Conservation (phyloP, 1,140 invertebrate species). For the Aphidius ervi region DNA sequence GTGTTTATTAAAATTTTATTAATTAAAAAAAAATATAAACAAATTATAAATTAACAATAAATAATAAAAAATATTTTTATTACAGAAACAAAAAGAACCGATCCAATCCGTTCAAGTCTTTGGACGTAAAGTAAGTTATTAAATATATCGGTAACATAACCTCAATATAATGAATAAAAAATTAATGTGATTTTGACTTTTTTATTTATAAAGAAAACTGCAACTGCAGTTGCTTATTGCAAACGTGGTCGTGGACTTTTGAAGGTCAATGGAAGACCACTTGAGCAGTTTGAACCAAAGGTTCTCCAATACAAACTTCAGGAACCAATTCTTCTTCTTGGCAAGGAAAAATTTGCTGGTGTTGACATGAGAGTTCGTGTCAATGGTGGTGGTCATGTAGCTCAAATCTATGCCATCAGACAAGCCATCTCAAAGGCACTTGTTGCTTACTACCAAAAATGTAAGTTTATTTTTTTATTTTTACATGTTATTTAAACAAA, state of each 20-base stretch:
- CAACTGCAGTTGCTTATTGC: constrained; percentile 97
- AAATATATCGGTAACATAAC: constrained; percentile 26
- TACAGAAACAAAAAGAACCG: constrained; percentile 67
- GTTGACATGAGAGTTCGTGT: constrained; percentile 97
- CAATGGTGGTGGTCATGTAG: constrained; percentile 96
- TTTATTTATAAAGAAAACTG: constrained; percentile 80
- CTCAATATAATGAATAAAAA: no score
- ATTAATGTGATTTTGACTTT: no score
- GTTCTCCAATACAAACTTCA: constrained; percentile 95
- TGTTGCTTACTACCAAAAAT: constrained; percentile 99
- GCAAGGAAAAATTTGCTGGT: constrained; percentile 90
- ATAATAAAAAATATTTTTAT: constrained; percentile 28
- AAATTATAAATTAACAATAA: no score
- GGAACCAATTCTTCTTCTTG: constrained; percentile 93
- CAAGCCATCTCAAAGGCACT: constrained; percentile 97
- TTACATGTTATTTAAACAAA: no score
- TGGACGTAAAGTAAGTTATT: constrained; percentile 84
- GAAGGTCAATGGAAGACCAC: constrained; percentile 92
- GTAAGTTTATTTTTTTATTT: constrained; percentile 61
- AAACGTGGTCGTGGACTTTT: constrained; percentile 90
- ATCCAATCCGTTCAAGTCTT: constrained; percentile 95
- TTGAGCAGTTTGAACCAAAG: constrained; percentile 91
- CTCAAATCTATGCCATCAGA: constrained; percentile 97
- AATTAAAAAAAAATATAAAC: constrained; percentile 21
- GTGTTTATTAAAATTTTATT: constrained; percentile 25